Evolutionary conservation across 2,113 vertebrate species (phyloP).

Genomic region (Gasterosteus nipponicus): DNA sequence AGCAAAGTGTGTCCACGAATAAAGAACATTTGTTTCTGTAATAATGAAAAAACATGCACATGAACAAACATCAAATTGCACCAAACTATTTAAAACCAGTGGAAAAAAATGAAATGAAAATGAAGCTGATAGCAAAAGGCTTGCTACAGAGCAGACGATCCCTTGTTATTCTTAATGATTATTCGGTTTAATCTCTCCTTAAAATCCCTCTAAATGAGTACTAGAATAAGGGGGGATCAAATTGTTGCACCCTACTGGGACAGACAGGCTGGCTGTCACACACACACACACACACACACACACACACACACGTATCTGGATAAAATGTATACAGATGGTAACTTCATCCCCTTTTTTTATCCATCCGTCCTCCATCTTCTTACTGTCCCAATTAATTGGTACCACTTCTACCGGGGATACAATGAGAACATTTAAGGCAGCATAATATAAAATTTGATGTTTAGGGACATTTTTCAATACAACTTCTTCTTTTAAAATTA

Average conservation of each 20-base stretch:
- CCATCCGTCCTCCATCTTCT: conserved; percentile 29
- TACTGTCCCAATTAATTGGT: conserved; percentile 19
- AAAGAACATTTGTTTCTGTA: background rate
- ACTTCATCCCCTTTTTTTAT: conserved; percentile 22
- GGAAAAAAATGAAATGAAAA: background rate
- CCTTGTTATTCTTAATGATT: background rate
- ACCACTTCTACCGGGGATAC: conserved; percentile 11
- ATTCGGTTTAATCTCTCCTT: conserved; percentile 17
- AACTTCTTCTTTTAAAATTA: background rate
- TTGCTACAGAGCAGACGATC: background rate
- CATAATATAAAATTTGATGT: background rate
- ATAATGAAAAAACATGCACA: background rate
- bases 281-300: conserved; percentile 1
- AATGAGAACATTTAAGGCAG: background rate
- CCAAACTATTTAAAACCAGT: background rate
- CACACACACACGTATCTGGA: conserved; percentile 5
- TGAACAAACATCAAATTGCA: background rate
- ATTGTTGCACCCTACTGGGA: conserved; percentile 23
- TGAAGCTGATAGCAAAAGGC: background rate
- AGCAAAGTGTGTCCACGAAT: background rate
- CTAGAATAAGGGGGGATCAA: conserved; percentile 21
- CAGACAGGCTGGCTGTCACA: conserved; percentile 2
- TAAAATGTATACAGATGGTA: conserved; percentile 52
- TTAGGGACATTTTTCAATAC: background rate
- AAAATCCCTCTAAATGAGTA: background rate